Base-by-base conservation (phyloP, 2,888 invertebrate genomes). In the Aquatica leii region DNA sequence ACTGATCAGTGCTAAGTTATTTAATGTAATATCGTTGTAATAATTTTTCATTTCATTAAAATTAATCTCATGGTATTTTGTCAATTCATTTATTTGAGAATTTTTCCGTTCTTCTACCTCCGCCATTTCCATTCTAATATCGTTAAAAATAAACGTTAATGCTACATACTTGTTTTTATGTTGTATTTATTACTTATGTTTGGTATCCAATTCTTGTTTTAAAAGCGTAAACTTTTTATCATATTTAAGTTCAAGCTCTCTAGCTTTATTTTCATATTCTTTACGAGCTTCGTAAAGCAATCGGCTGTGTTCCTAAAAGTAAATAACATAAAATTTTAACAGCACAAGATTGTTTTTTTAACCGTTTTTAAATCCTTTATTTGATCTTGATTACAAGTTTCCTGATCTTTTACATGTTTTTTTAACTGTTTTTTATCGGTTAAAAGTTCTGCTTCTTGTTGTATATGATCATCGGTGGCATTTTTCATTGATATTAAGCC, bases 21-120 rank as follows among this genome's bases (percentile, higher is more conserved):
- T 97, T 11, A 95, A 83, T 0, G 95, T 95, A 55, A 97, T 96
- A 74, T 97, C 95, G 75, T 96, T 96, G 77, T 97, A 98, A 82
- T 97, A 97, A 80, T 92, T 93, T 80, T 96, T 97, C 83, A 97
- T 90, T 78, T 97, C 94, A 43, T 88, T 86, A 78, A 95, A 94
- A 0, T 94, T 91, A 71, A 88, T 88, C 67, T 95, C 94, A 76
- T 98, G 96, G 74, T 91, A 89, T 34, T 87, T 85, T 68, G 93
- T 92, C 63, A 97, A 81, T 37, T 90, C 90, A 8, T 89, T 87
- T 2, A 97, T 87, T 77, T 96, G 96, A 53, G 88, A 88, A 80
- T 95, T 95, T 82, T 97, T 97, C 41, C 95, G 86, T 76, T 96
- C 95, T 78, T 96, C 95, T 6, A 95, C 90, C 82, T 97, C 94